Conservation (phyloP, 2,113 vertebrate species). For the Stegostoma tigrinum region DNA sequence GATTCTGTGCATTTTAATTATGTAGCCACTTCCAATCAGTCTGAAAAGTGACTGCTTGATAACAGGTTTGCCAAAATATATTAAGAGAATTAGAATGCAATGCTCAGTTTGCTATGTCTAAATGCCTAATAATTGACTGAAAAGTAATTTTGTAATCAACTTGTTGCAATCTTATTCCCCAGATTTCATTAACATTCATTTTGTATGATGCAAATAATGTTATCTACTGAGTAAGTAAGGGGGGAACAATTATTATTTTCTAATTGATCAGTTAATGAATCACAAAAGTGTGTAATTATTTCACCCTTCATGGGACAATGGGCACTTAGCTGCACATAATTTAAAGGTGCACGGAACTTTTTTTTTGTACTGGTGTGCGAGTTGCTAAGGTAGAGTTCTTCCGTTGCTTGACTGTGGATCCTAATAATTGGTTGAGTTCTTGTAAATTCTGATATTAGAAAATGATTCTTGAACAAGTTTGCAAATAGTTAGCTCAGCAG, state of each 20-base stretch:
- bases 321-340: constrained; percentile 32
- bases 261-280: constrained; percentile 38
- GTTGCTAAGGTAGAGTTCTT: background rate
- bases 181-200: constrained; percentile 38
- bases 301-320: constrained; percentile 37
- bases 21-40: constrained; percentile 37
- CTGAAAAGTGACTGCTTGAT: constrained; percentile 37
- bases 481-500: constrained; percentile 26
- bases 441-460: background rate
- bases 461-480: constrained; percentile 29
- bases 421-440: background rate
- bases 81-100: constrained; percentile 31
- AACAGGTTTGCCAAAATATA: constrained; percentile 38
- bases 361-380: background rate
- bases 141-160: constrained; percentile 37
- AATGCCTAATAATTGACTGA: constrained; percentile 35
- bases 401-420: background rate
- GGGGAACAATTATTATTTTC: constrained; percentile 37
- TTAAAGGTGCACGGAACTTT: constrained; percentile 26
- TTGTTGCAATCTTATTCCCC: constrained; percentile 35
- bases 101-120: constrained; percentile 34
- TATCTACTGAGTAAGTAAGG: constrained; percentile 32
- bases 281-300: constrained; percentile 38
- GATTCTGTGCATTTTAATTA: constrained; percentile 37
- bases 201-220: constrained; percentile 35